Evolutionary conservation across 2,888 invertebrate genomes (phyloP), one percentile per base, ranked within the genome.

Genomic region (Osmoderma eremita): DNA sequence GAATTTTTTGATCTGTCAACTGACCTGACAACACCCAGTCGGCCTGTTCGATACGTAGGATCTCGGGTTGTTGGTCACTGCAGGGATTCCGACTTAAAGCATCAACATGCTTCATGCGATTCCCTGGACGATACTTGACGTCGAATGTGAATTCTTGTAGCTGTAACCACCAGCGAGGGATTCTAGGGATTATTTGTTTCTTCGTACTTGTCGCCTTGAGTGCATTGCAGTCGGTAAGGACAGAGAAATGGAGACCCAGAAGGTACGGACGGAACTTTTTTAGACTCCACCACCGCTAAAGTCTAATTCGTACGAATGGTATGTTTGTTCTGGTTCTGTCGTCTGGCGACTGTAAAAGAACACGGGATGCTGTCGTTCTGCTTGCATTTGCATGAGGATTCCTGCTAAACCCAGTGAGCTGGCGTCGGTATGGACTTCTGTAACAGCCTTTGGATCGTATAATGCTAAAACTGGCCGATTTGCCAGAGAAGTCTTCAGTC

Each of bases 31-130:
- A 6, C 74, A 73, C 24, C 77, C 75, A 20, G 80, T 72, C 61
- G 77, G 75, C 69, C 70, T 70, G 1, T 80, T 79, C 6, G 79
- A 79, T 0, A 78, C 76, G 76, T 78, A 79, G 5, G 5, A 24
- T 5, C 24, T 24, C 24, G 5, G 24, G 24, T 5, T 3, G 24
- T 3, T 24, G 3, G 3, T 24, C 24, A 4, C 3, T 4, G 24
- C 24, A 24, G 3, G 24, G 3, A 24, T 24, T 24, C 5, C 24
- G 3, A 5, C 24, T 24, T 5, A 24, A 5, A 5, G 24, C 24
- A 5, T 24, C 24, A 4, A 24, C 24, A 24, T 24, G 24, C 24
- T 24, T 24, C 24, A 24, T 24, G 24, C 24, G 49, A 49, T 17
- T 49, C 12, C 49, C 49, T 17, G 49, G 18, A 17, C 45, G 45